phyloP scores from a whole-genome alignment of 2,797 vertebrate genomes.

The Sebastiscus albofasciatus region DNA sequence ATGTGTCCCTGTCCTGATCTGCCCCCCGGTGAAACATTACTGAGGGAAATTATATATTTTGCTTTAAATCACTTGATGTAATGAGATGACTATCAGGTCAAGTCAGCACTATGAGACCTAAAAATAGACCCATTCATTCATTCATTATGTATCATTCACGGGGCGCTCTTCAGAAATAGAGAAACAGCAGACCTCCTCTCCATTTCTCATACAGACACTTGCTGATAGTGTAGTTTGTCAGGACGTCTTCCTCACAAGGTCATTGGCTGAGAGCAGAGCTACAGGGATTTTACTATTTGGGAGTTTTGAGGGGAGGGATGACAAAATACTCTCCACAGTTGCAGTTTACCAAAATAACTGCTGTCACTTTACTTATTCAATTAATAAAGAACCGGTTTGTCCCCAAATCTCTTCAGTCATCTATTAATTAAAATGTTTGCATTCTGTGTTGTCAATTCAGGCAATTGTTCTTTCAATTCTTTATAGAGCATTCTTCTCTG shows the following conservation, averaged over 20 bases:
- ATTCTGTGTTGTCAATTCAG: not conserved
- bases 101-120: conserved; percentile 17
- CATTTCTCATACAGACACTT: conserved; percentile 20
- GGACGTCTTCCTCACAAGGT: conserved; percentile 52
- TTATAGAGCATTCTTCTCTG: not conserved
- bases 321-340: not conserved
- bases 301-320: not conserved
- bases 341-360: not conserved
- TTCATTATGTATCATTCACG: conserved; percentile 52
- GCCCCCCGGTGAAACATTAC: not conserved
- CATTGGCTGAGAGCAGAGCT: conserved; percentile 7
- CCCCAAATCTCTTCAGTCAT: not conserved
- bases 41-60: not conserved
- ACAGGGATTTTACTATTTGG: not conserved
- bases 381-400: not conserved
- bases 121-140: conserved; percentile 41
- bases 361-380: not conserved
- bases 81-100: not conserved
- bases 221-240: conserved; percentile 33
- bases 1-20: not conserved
- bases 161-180: conserved; percentile 35
- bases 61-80: conserved; percentile 1
- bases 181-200: not conserved
- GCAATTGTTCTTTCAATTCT: not conserved
- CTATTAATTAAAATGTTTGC: not conserved